Percentiles rank a stretch among this genome's conserved stretches.
Conservation (phyloP, 2,888 invertebrate genomes). For the Yponomeuta plumbellus region DNA sequence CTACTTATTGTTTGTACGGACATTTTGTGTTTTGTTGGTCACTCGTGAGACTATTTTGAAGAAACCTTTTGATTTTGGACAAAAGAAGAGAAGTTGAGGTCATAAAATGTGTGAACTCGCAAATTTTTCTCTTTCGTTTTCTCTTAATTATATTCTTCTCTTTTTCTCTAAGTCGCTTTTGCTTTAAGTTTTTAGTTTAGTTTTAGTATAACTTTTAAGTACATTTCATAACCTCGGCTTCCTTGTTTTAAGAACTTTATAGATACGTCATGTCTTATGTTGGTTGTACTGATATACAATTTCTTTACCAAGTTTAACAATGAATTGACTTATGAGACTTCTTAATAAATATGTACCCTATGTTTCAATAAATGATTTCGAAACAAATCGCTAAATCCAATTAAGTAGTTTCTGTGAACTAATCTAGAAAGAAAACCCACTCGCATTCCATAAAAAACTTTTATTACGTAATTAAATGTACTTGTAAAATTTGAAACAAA, state of each 20-base stretch:
- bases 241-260: slow-evolving; percentile 50
- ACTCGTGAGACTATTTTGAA: slow-evolving; percentile 35
- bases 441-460: slow-evolving; percentile 32
- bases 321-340: slow-evolving; percentile 5
- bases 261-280: slow-evolving; percentile 27
- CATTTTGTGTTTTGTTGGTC: slow-evolving; percentile 17
- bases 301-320: slow-evolving; percentile 9
- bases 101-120: slow-evolving; percentile 53
- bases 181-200: no score
- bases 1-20: slow-evolving; percentile 3
- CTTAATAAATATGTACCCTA: slow-evolving; percentile 1
- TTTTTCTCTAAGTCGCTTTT: slow-evolving; percentile 18
- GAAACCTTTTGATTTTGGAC: slow-evolving; percentile 43
- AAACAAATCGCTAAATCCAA: not conserved
- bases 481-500: slow-evolving; percentile 46
- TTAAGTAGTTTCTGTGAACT: not conserved
- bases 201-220: slow-evolving; percentile 17
- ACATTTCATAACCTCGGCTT: slow-evolving; percentile 68
- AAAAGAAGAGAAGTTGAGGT: slow-evolving; percentile 62
- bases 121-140: slow-evolving; percentile 23
- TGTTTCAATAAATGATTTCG: not conserved
- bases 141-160: slow-evolving; percentile 18
- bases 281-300: slow-evolving; percentile 3
- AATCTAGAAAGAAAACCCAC: slow-evolving; percentile 22
- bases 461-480: slow-evolving; percentile 34